Conservation (phyloP, 2,888 invertebrate species). For the Bombylius discolor region DNA sequence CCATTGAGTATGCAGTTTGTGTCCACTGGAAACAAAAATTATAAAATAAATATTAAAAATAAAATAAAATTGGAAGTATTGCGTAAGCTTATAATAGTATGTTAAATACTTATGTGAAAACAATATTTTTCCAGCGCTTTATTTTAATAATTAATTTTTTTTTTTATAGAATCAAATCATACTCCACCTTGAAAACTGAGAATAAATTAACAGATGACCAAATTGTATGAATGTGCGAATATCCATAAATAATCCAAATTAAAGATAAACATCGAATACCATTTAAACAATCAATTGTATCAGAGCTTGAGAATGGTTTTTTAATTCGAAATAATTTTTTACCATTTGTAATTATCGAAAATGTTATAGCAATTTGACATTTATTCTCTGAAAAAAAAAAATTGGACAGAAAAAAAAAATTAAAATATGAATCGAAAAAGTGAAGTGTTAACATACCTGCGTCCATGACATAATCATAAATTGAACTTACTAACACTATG, state of each 20-base stretch:
- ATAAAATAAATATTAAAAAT: too few species aligned
- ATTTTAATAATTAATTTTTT: too few species aligned
- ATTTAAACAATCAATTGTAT: constrained; percentile 32
- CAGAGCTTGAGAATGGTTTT: constrained; percentile 11
- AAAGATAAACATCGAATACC: constrained; percentile 36
- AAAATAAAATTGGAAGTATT: too few species aligned
- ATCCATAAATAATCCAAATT: constrained; percentile 36
- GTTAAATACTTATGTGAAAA: too few species aligned
- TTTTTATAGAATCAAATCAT: too few species aligned
- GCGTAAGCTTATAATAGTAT: too few species aligned
- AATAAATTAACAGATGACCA: too few species aligned
- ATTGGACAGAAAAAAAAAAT: neutral
- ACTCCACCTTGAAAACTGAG: too few species aligned
- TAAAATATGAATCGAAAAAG: too few species aligned
- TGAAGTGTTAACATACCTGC: neutral
- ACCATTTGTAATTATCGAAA: constrained; percentile 20
- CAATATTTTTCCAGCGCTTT: too few species aligned
- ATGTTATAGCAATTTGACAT: constrained; percentile 13
- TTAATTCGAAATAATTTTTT: constrained; percentile 3
- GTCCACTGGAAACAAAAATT: constrained; percentile 19
- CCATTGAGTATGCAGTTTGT: constrained; percentile 18
- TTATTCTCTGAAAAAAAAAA: constrained; percentile 9
- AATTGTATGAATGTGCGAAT: constrained; percentile 14
- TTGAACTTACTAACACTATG: constrained; percentile 7
- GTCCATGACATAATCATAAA: constrained; percentile 10